phyloP scores from a whole-genome alignment of 53 echinoderm and acorn worm genomes.

The Echinarachnius parma region DNA sequence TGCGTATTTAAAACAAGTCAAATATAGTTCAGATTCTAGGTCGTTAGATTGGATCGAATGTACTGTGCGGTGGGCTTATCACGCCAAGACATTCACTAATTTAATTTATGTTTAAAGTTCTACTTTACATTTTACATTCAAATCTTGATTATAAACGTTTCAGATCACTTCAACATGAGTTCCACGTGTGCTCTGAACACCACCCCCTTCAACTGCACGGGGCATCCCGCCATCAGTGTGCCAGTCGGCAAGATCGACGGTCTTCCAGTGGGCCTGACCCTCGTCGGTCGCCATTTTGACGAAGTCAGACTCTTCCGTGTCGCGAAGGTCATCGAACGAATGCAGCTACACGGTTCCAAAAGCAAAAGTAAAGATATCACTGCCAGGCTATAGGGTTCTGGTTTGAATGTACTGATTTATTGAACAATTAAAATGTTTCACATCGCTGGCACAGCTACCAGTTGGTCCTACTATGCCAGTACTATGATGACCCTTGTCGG shows the following conservation, averaged over 20 bases:
- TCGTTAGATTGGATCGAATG: too few species aligned
- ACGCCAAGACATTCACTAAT: not conserved
- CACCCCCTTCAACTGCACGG: conserved; percentile 36
- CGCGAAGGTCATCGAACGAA: conserved; percentile 36
- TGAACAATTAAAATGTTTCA: too few species aligned
- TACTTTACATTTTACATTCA: not conserved
- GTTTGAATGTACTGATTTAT: too few species aligned
- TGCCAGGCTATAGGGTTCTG: conserved; percentile 14
- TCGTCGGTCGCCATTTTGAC: conserved; percentile 42
- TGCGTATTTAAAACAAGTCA: too few species aligned
- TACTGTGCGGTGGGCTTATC: not conserved
- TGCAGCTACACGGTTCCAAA: conserved; percentile 6
- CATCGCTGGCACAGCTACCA: too few species aligned
- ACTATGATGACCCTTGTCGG: too few species aligned
- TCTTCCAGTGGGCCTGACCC: conserved; percentile 32
- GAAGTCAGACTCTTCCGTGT: conserved; percentile 38
- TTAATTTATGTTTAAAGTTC: not conserved
- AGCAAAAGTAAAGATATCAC: not conserved
- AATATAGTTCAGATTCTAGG: too few species aligned
- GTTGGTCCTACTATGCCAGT: too few species aligned
- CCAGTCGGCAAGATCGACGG: conserved; percentile 20
- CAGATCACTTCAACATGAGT: conserved; percentile 35
- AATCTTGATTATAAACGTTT: not conserved
- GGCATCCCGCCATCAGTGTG: conserved; percentile 40
- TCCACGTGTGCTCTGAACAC: conserved; percentile 29